phyloP scores from a whole-genome alignment of 2,113 vertebrate genomes.

The Esox niger region DNA sequence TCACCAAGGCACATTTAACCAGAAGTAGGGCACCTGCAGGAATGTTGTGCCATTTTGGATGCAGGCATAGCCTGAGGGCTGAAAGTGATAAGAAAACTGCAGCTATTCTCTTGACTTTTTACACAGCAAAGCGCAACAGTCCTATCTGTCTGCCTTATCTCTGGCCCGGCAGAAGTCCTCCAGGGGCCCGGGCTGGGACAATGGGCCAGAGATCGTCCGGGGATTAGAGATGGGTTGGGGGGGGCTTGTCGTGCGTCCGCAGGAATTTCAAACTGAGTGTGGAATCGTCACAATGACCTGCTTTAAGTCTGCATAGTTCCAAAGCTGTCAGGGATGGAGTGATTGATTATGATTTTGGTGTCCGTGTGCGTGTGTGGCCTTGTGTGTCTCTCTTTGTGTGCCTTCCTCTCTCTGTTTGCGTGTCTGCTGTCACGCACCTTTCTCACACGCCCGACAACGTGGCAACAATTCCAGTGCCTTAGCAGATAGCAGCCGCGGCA shows the following conservation, averaged over 20 bases:
- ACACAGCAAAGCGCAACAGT: slow-evolving; percentile 38
- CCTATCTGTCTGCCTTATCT: slow-evolving; percentile 61
- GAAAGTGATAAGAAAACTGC: slow-evolving; percentile 48
- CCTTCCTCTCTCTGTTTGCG: neutral
- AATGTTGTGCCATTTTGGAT: neutral
- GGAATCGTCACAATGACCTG: neutral
- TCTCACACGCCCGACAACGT: slow-evolving; percentile 42
- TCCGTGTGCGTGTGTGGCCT: too few relatives aligned
- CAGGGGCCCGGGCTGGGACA: slow-evolving; percentile 42
- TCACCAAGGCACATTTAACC: too few relatives aligned
- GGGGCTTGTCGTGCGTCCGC: slow-evolving; percentile 22
- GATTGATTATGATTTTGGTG: too few relatives aligned
- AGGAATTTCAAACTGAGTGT: slow-evolving; percentile 23
- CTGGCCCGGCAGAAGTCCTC: slow-evolving; percentile 57
- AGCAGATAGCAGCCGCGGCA: slow-evolving; percentile 41
- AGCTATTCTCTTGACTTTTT: slow-evolving; percentile 38
- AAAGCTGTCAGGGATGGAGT: too few relatives aligned
- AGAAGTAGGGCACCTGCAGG: too few relatives aligned
- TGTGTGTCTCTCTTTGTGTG: too few relatives aligned
- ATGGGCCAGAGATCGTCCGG: slow-evolving; percentile 28
- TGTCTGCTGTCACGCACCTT: neutral
- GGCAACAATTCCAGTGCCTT: slow-evolving; percentile 26
- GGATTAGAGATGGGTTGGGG: slow-evolving; percentile 26
- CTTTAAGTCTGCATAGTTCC: neutral
- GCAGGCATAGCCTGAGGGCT: slow-evolving; percentile 26